Percentiles rank a stretch among this genome's conserved stretches.
These are phyloP conservation scores for Isichthys henryi DNA, from an alignment of 2,113 vertebrate species.

Conservation along the genomic window DNA sequence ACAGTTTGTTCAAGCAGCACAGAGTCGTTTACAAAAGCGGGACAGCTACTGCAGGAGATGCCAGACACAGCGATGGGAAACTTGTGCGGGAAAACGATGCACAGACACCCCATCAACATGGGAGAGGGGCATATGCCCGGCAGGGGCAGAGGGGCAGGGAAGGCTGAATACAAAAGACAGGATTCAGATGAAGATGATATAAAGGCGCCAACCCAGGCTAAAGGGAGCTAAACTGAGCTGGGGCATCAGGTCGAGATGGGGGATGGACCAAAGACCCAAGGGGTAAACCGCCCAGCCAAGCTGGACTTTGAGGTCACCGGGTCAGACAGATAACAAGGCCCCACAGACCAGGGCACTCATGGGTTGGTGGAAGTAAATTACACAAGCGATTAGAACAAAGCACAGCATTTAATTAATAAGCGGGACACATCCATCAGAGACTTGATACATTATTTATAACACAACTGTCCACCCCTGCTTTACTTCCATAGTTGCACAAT, in stretches of 20 bases:
- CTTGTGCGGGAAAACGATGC: background rate
- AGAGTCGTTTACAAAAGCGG: background rate
- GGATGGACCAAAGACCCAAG: background rate
- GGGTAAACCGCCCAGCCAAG: slow-evolving; percentile 17
- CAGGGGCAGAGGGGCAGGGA: background rate
- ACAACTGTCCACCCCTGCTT: background rate
- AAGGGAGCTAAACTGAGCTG: background rate
- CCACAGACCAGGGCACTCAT: background rate
- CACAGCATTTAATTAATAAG: slow-evolving; percentile 1
- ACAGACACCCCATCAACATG: background rate
- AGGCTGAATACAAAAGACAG: background rate
- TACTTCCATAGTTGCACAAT: background rate
- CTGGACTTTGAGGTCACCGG: slow-evolving; percentile 37
- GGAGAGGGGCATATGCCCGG: background rate
- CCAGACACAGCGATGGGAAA: background rate
- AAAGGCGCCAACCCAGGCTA: background rate
- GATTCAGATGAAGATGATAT: background rate
- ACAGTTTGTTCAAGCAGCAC: background rate
- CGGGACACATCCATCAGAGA: background rate
- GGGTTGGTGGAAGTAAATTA: background rate
- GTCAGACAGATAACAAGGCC: slow-evolving; percentile 34
- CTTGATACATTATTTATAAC: background rate
- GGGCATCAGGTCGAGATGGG: background rate
- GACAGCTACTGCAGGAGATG: background rate
- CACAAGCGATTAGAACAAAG: background rate